Base-by-base conservation (phyloP, 2,797 vertebrate species). In the Acrossocheilus wenchowensis region DNA sequence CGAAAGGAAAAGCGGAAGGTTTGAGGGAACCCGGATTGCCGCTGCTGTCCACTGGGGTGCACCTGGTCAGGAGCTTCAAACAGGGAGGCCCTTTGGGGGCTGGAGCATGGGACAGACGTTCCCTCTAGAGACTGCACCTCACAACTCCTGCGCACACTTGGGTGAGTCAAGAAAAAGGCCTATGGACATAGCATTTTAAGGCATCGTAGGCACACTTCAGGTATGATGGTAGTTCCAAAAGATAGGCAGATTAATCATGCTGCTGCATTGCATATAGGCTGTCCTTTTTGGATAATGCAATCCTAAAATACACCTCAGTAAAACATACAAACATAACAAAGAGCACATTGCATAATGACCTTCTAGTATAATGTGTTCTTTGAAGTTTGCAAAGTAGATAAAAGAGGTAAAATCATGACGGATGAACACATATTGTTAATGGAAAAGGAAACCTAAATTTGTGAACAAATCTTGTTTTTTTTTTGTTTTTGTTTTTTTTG, bases 21-120 rank as follows among this genome's bases (percentile, higher is more conserved):
- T 54, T 81, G 45, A 43, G 48, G 82, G 85, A 91, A 92, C 15
- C 91, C 92, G 89, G 77, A 60, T 88, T 86, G 12, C 88, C 82
- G 72, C 69, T 82, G 87, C 87, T 88, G 89, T 87, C 43, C 83
- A 41, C 88, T 12, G 57, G 21, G 36, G 86, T 11, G 86, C 11
- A 45, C 87, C 79, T 93, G 92, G 92, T 89, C 91, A 86, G 82
- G 68, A 68, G 83, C 72, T 78, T 74, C 82, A 86, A 52, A 90
- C 74, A 2, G 91, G 3, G 91, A 89, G 92, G 92, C 93, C 94
- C 94, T 93, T 90, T 80, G 72, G 94, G 93, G 94, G 94, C 93
- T 93, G 89, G 93, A 96, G 91, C 94, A 96, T 96, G 96, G 96
- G 96, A 94, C 95, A 96, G 93, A 95, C 94, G 89, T 91, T 96